A percentile compares a stretch with the other conserved stretches of the same genome.
phyloP scores from a whole-genome alignment of 2,797 vertebrate genomes.

The Sebastes cheni region DNA sequence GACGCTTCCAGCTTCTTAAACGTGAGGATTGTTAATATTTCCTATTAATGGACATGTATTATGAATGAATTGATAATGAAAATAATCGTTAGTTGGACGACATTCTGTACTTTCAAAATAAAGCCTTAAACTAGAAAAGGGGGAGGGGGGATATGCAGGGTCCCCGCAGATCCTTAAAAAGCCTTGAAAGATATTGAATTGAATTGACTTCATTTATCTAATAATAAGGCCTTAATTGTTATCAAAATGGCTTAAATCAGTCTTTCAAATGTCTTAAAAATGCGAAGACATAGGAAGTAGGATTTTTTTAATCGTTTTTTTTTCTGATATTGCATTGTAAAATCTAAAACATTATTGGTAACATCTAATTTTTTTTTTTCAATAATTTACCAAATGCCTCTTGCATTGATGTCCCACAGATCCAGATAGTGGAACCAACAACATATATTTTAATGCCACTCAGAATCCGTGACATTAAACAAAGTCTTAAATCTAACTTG shows the following conservation, averaged over 20 bases:
- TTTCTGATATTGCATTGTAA: background rate
- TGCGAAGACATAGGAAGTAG: no score
- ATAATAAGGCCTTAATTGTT: no score
- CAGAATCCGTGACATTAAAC: background rate
- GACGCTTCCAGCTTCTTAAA: background rate
- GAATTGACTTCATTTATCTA: background rate
- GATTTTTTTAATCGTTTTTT: no score
- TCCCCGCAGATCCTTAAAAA: background rate
- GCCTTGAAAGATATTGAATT: background rate
- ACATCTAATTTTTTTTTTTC: no score
- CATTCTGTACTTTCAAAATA: background rate
- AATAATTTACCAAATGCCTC: no score
- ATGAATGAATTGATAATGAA: background rate
- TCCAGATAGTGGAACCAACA: no score
- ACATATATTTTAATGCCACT: no score
- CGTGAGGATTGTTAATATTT: background rate
- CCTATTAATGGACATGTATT: background rate
- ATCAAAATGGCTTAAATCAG: no score
- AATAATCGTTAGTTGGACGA: background rate
- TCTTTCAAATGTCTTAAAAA: no score
- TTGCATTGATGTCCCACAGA: no score
- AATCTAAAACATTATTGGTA: background rate
- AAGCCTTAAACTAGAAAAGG: background rate
- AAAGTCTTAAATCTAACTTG: background rate
- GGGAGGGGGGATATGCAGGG: no score